Evolutionary conservation across 2,888 invertebrate genomes (phyloP), one percentile per base, ranked within the genome.

Genomic region (Tetramorium bicarinatum): DNA sequence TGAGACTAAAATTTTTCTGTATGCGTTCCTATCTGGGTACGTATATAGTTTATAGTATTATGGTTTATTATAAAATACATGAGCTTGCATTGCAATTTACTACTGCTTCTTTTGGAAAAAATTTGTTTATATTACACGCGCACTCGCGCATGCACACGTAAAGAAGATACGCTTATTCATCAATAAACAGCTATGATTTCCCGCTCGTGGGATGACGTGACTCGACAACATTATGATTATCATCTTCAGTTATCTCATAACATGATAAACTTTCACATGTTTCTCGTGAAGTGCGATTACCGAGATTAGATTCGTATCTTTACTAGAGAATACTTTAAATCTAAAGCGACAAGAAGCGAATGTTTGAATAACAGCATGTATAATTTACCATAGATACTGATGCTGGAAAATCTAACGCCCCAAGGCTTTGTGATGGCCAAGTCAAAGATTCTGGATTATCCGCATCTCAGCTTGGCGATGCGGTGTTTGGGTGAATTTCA

Each of bases 321-420:
- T 49, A 25, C 47, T 44, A 66, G 25, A 15, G 25, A 66, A 15
- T 9, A 25, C 8, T 25, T 11, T 41, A 47, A 47, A 47, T 47
- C 3, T 18, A 29, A 47, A 29, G 18, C 11, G 11, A 47, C 13
- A 18, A 38, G n/a, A 25, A 41, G 38, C 38, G 25, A 15, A 21
- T 25, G 1, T 4, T 44, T 29, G 4, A 1, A 47, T 47, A 47
- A 66, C 9, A 18, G 1, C 15, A 11, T 44, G 15, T 29, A 29
- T 29, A 47, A 61, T 80, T 74, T 61, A 59, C 61, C 47, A 9
- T 29, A 92, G 91, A 77, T 89, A 15, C 15, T 92, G 13, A 56
- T 91, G 6, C 41, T 92, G 29, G 89, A 91, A 74, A 88, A 91
- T 84, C 74, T 92, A 34, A 74, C 38, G n/a, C 7, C 47, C 8